Evolutionary conservation across 1,140 invertebrate species (phyloP).

Genomic region (Meteorus sp.): DNA sequence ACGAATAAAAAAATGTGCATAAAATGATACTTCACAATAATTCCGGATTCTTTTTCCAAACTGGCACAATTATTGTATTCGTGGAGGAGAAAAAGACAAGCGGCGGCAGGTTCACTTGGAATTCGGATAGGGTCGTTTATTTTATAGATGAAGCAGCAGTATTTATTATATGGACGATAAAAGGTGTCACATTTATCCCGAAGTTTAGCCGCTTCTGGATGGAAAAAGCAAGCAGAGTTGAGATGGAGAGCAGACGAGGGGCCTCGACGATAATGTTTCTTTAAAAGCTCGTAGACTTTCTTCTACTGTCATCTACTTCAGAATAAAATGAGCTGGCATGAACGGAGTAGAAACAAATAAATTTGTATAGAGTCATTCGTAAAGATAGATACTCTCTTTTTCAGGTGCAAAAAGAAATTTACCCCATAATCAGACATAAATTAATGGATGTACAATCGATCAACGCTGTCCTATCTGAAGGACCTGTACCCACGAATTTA

Average conservation of each 20-base stretch:
- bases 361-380: neutral
- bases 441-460: too few relatives aligned
- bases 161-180: constrained; percentile 54
- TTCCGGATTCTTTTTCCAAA: too few relatives aligned
- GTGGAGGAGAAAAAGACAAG: too few relatives aligned
- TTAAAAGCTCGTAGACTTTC: constrained; percentile 31
- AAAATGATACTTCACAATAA: too few relatives aligned
- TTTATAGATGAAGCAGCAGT: constrained; percentile 51
- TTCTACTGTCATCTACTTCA: constrained; percentile 16
- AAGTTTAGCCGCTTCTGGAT: constrained; percentile 45
- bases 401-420: too few relatives aligned
- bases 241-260: too few relatives aligned
- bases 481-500: too few relatives aligned
- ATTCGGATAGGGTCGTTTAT: constrained; percentile 39
- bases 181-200: constrained; percentile 54
- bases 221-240: constrained; percentile 5
- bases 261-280: constrained; percentile 44
- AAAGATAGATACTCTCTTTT: too few relatives aligned
- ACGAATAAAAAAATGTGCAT: too few relatives aligned
- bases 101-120: neutral
- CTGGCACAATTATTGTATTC: too few relatives aligned
- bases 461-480: too few relatives aligned
- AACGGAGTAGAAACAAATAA: neutral
- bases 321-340: neutral
- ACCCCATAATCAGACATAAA: too few relatives aligned